Conservation (phyloP, 2,888 invertebrate genomes). For the Drosophila nr. medialis region DNA sequence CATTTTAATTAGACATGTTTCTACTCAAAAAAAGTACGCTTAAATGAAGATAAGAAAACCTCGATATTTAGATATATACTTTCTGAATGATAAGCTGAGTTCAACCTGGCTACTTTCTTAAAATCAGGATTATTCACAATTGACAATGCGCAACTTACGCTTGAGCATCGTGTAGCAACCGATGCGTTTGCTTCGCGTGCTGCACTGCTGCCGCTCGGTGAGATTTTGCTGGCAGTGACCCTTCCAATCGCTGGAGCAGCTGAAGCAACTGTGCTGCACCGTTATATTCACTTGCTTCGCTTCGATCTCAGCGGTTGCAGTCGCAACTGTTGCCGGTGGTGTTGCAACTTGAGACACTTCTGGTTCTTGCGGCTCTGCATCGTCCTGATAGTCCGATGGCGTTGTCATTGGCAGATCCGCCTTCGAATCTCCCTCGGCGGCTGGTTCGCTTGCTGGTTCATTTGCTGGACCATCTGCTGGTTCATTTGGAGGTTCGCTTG, state of each 20-base stretch:
- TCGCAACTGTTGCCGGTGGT: background rate
- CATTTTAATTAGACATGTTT: background rate
- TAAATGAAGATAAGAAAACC: rapidly evolving
- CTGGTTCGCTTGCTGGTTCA: background rate
- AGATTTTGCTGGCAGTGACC: slow-evolving; percentile 33
- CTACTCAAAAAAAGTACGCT: background rate
- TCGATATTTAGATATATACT: background rate
- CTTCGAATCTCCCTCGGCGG: background rate
- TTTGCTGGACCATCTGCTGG: background rate
- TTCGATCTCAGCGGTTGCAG: background rate
- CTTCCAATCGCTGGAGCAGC: slow-evolving; percentile 35
- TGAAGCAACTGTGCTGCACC: slow-evolving; percentile 25
- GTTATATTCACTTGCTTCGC: background rate
- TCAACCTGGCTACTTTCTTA: background rate
- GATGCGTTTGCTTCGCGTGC: slow-evolving; percentile 13
- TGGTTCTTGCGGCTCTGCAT: slow-evolving; percentile 19
- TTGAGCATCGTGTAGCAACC: slow-evolving; percentile 72
- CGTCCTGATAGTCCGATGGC: slow-evolving; percentile 44
- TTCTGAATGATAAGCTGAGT: background rate
- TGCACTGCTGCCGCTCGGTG: slow-evolving; percentile 13
- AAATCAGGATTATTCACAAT: background rate
- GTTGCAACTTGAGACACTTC: background rate
- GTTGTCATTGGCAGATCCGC: background rate
- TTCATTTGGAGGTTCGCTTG: too few relatives aligned
- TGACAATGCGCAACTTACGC: slow-evolving; percentile 47